Evolutionary conservation across 1,140 invertebrate species (phyloP).

Genomic region (Drosophila carrolli): DNA sequence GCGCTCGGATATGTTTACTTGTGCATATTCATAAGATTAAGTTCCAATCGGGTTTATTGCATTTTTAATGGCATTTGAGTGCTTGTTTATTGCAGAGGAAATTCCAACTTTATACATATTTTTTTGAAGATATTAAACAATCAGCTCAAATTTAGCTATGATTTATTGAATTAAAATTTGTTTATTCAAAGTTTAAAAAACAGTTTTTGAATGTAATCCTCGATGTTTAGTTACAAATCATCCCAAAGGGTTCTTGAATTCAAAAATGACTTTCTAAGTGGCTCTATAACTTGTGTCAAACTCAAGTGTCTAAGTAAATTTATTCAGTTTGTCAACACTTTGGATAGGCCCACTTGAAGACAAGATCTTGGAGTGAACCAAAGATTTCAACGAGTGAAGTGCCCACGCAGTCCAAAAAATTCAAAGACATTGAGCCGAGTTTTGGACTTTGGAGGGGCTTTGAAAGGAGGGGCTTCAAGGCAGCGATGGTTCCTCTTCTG

Average conservation of each 20-base stretch:
- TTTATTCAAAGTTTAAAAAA: no score
- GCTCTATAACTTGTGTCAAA: not conserved
- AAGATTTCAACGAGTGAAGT: conserved; percentile 5
- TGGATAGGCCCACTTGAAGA: not conserved
- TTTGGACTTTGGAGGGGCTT: not conserved
- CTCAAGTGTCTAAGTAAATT: conserved; percentile 1
- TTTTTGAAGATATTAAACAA: no score
- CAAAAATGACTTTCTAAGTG: not conserved
- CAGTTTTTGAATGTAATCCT: no score
- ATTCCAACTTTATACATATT: no score
- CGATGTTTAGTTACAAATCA: no score
- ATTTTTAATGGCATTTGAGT: not conserved
- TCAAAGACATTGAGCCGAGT: conserved; percentile 1
- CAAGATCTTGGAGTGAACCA: conserved; percentile 9
- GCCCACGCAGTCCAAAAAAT: not conserved
- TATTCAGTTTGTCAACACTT: conserved; percentile 9
- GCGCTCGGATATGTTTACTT: conserved; percentile 1
- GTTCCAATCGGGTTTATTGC: not conserved
- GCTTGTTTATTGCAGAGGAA: not conserved
- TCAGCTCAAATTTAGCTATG: no score
- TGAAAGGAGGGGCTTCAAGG: conserved; percentile 3
- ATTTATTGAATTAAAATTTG: no score
- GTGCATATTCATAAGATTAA: not conserved
- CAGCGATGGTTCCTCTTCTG: not conserved
- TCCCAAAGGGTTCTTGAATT: not conserved